A percentile compares a stretch with the other conserved stretches of the same genome.
phyloP scores from a whole-genome alignment of 2,797 vertebrate genomes.

The Enteromius trimaculatus region DNA sequence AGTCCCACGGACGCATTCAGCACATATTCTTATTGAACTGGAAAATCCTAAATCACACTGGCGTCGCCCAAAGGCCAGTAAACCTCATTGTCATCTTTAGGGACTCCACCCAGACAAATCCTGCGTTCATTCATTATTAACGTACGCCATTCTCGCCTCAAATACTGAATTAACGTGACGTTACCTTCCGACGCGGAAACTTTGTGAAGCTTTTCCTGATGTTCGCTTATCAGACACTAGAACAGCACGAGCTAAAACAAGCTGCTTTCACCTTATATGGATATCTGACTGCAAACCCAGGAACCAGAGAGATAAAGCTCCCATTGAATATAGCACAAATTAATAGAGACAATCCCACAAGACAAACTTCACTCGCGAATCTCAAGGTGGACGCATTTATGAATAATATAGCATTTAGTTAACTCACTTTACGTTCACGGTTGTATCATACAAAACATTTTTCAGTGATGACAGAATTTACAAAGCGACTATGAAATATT shows the following conservation, averaged over 20 bases:
- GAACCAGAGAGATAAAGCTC: constrained; percentile 22
- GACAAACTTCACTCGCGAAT: background rate
- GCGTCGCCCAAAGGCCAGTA: background rate
- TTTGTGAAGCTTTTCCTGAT: background rate
- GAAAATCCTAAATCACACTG: background rate
- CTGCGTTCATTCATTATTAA: background rate
- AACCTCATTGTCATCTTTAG: background rate
- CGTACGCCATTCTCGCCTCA: background rate
- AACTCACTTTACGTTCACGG: background rate
- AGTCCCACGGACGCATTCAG: background rate
- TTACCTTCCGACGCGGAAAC: background rate
- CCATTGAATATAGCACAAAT: background rate
- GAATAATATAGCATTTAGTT: background rate
- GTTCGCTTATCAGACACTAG: background rate
- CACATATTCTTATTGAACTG: background rate
- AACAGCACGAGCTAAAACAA: constrained; percentile 24
- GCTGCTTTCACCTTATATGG: constrained; percentile 58
- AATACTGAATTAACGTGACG: background rate
- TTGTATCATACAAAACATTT: background rate
- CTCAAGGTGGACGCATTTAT: background rate
- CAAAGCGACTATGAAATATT: background rate
- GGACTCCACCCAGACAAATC: constrained; percentile 11
- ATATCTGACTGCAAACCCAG: constrained; percentile 30
- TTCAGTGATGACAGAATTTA: background rate
- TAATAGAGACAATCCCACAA: too few species aligned